A percentile compares a stretch with the other conserved stretches of the same genome.
These are phyloP conservation scores for Meiosimyza decipiens DNA, from an alignment of 2,888 invertebrate genomes.

Conservation along the genomic window DNA sequence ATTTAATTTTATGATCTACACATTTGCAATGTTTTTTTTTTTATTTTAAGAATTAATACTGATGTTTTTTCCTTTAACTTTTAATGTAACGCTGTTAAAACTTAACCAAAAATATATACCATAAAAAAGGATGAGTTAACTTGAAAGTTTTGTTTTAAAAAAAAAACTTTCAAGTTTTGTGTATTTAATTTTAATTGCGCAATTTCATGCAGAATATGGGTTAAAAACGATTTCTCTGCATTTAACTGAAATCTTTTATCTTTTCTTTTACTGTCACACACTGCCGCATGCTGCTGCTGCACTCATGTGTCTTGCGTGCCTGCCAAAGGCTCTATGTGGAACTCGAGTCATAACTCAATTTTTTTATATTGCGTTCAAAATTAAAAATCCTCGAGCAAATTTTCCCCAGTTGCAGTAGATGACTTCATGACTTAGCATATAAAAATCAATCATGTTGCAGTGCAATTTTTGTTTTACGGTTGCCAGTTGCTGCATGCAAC, in stretches of 20 bases:
- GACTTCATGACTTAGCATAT: background rate
- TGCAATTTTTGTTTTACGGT: background rate
- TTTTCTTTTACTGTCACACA: background rate
- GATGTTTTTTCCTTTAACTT: too few relatives aligned
- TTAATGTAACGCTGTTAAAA: too few relatives aligned
- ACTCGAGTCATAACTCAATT: constrained; percentile 19
- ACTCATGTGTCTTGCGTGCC: background rate
- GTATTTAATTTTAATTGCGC: constrained; percentile 9
- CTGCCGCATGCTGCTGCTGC: background rate
- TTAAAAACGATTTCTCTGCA: constrained; percentile 2
- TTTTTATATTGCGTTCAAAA: constrained; percentile 5
- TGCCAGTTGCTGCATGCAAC: constrained; percentile 1
- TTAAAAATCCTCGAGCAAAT: too few relatives aligned
- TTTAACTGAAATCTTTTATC: background rate
- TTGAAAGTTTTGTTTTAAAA: too few relatives aligned
- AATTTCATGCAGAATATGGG: constrained; percentile 18
- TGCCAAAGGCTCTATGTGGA: constrained; percentile 2
- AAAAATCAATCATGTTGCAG: constrained; percentile 13
- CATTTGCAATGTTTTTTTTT: too few relatives aligned
- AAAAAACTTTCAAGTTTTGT: too few relatives aligned
- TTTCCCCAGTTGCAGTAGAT: too few relatives aligned
- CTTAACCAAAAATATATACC: too few relatives aligned
- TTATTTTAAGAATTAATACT: too few relatives aligned
- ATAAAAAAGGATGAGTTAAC: too few relatives aligned
- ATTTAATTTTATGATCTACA: too few relatives aligned